Base-by-base conservation (phyloP, 2,797 vertebrate species). In the Parambassis ranga region DNA sequence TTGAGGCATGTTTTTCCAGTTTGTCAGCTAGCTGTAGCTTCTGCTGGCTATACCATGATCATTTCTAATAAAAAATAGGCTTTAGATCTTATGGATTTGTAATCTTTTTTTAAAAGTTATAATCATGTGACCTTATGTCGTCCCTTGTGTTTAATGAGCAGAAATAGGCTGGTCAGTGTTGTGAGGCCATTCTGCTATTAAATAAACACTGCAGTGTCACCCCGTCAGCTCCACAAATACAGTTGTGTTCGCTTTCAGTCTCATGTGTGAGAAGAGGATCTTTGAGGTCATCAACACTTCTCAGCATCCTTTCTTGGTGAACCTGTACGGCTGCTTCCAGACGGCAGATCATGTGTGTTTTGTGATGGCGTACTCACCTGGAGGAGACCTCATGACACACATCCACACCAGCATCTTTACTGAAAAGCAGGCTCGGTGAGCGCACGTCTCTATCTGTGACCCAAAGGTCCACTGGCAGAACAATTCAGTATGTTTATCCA, bases 381-480 rank as follows among this genome's bases (percentile, higher is more conserved):
- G 96, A 0, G 97, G 97, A 24, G 97, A 99, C 90, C 94, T 99
- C 20, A 99, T 99, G 97, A 97, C 94, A 32, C 96, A 95, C 84
- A 98, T 99, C 57, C 95, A 96, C 3, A 89, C 88, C 50, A 94
- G 87, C 30, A 92, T 98, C 81, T 99, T 99, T 86, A 90, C 88
- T 0, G 95, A 96, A 77, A 91, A 85, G 2, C 90, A 92, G 61
- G 52, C 96, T 19, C 68, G 87, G 96, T 98, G 71, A 78, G 86
- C 20, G 6, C 5, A 3, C 8, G 0, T 9, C 3, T 0, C 6
- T 8, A 33, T 15, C 41, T 27, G 9, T 32, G 8, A 42, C 48
- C 35, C 37, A 10, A 6, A 7, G 9, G 3, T 30, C 1, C 18
- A 11, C 6, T 37, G 10, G 15, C 6, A 20, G 26, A 3, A 0